A percentile compares a stretch with the other conserved stretches of the same genome.
Conservation (phyloP, 1,140 invertebrate species). For the Frieseomelitta varia region DNA sequence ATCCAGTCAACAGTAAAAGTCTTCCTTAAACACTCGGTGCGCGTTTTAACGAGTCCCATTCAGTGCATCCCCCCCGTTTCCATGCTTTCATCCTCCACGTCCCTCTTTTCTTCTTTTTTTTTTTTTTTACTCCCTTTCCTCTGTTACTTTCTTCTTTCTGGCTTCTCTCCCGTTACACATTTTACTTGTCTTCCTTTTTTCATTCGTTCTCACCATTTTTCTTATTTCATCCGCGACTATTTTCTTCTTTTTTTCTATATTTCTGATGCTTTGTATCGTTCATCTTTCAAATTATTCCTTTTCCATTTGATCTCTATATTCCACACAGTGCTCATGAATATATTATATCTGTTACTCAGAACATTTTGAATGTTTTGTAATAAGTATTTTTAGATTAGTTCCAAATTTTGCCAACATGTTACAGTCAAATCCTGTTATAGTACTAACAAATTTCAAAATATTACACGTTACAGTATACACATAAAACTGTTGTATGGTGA, state of each 20-base stretch:
- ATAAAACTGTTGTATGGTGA: not conserved
- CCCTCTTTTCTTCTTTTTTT: not conserved
- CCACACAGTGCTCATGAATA: too few species aligned
- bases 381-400: not conserved
- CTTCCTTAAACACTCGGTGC: conserved; percentile 49
- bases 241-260: not conserved
- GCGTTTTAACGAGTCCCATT: conserved; percentile 41
- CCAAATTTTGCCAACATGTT: too few species aligned
- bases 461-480: not conserved
- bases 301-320: not conserved
- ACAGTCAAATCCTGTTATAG: not conserved
- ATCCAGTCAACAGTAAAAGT: conserved; percentile 24
- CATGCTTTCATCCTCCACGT: not conserved
- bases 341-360: too few species aligned
- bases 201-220: conserved; percentile 13
- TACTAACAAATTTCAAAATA: not conserved
- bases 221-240: not conserved
- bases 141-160: not conserved
- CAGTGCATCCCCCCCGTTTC: not conserved
- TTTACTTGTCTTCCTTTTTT: conserved; percentile 11
- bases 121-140: not conserved
- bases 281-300: not conserved
- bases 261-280: not conserved
- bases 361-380: too few species aligned
- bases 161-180: conserved; percentile 2